phyloP scores from a whole-genome alignment of 2,888 invertebrate genomes.

The Polyploca ridens region DNA sequence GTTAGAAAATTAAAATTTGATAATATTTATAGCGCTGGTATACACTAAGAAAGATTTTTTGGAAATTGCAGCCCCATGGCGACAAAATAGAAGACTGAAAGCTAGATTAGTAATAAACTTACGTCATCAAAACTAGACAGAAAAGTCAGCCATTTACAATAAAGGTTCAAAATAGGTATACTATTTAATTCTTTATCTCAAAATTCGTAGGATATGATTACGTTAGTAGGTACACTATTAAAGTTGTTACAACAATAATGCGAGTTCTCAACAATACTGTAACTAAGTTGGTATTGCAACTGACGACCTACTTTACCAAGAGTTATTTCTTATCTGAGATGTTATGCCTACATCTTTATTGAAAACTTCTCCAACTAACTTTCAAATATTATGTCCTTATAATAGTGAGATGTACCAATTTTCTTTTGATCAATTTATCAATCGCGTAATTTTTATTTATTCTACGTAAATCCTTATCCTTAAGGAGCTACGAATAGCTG shows the following conservation, averaged over 20 bases:
- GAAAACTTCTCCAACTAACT: neutral
- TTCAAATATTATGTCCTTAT: neutral
- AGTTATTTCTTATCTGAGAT: neutral
- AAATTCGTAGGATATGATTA: neutral
- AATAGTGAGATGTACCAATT: neutral
- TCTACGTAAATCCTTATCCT: slow-evolving; percentile 17
- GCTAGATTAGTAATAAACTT: too few relatives aligned
- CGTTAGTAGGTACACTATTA: neutral
- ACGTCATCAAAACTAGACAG: too few relatives aligned
- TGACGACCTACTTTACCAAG: neutral
- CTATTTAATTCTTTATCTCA: too few relatives aligned
- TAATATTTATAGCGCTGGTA: too few relatives aligned
- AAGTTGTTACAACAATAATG: neutral
- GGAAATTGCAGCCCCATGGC: too few relatives aligned
- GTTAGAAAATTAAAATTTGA: too few relatives aligned
- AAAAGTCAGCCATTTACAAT: too few relatives aligned
- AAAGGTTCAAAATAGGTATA: too few relatives aligned
- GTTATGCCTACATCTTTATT: neutral
- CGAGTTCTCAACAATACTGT: neutral
- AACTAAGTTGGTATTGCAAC: slow-evolving; percentile 3
- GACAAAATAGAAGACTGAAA: too few relatives aligned
- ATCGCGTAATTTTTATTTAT: neutral
- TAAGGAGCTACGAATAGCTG: slow-evolving; percentile 21
- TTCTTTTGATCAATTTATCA: neutral
- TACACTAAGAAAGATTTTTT: too few relatives aligned